Evolutionary conservation across 2,888 invertebrate genomes (phyloP), one percentile per base, ranked within the genome.

Genomic region (Endotricha flammealis): DNA sequence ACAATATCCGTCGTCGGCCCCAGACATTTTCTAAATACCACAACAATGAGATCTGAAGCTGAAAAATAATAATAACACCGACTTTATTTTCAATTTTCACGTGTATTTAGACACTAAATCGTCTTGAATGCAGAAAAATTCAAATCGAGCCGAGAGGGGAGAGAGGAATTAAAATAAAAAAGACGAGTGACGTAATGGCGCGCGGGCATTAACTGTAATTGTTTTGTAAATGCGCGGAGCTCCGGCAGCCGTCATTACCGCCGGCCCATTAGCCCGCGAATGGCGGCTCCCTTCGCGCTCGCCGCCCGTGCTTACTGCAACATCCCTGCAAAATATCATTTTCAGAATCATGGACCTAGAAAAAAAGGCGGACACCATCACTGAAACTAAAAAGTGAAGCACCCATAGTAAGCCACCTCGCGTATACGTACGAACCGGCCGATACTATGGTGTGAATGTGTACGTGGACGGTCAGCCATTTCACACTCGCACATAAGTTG

Each of bases 201-300:
- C 48, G 48, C 40, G 36, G 36, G 43, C 51, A 50, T 52, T 53
- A 43, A 44, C 46, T 48, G 54, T 54, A 56, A 59, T 57, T 57
- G 59, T 57, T 59, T 56, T 44, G 50, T 50, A 45, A 56, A 50
- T 47, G 54, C 46, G 47, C 41, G n/a, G 44, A 41, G 34, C 39
- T 34, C 36, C 20, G 30, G 39, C 33, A 39, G 44, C 32, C 41
- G 42, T 36, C 44, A 38, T 47, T 50, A 48, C 38, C 11, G 38
- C 12, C 50, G 44, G 32, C 8, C 44, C 48, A 47, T 47, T 46
- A 46, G 32, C 31, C 12, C 34, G 32, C 35, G 24, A 37, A 41
- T 37, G 37, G 32, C 31, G 29, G 25, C 31, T 22, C 32, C 11
- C 32, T 23, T 25, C 14, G 9, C 29, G 10, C 20, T 20, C 20